Evolutionary conservation across 2,113 vertebrate species (phyloP).

Genomic region (Triplophysa rosa): DNA sequence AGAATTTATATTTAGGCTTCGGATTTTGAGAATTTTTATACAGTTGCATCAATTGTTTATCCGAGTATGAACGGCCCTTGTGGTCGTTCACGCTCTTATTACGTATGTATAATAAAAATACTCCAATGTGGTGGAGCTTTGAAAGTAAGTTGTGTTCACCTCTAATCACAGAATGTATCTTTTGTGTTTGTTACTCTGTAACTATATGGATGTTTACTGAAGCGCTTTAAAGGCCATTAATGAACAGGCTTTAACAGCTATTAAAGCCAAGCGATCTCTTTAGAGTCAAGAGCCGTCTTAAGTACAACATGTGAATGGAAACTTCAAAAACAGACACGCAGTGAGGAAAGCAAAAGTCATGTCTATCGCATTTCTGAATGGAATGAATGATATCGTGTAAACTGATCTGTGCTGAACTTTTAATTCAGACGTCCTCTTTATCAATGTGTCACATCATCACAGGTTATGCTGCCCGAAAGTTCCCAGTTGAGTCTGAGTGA

Average conservation of each 20-base stretch:
- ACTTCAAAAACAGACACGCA: background rate
- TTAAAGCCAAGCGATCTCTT: background rate
- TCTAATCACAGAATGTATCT: background rate
- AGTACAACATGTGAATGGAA: background rate
- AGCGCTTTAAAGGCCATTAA: conserved; percentile 11
- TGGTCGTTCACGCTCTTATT: too few species aligned
- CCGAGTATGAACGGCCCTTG: background rate
- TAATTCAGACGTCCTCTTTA: background rate
- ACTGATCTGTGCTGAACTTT: background rate
- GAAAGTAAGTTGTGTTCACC: background rate
- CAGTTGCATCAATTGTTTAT: background rate
- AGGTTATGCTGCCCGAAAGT: conserved; percentile 64
- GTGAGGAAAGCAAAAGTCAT: background rate
- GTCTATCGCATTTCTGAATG: background rate
- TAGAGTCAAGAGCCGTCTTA: background rate
- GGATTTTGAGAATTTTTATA: conserved; percentile 4
- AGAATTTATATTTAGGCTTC: background rate
- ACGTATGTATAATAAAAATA: background rate
- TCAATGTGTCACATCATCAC: background rate
- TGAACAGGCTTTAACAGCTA: background rate
- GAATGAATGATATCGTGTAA: background rate
- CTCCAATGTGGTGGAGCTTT: background rate
- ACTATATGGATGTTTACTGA: conserved; percentile 19
- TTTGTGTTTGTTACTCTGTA: conserved; percentile 35
- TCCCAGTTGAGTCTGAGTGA: conserved; percentile 61